phyloP scores from a whole-genome alignment of 2,797 vertebrate species.

The Siniperca scherzeri region DNA sequence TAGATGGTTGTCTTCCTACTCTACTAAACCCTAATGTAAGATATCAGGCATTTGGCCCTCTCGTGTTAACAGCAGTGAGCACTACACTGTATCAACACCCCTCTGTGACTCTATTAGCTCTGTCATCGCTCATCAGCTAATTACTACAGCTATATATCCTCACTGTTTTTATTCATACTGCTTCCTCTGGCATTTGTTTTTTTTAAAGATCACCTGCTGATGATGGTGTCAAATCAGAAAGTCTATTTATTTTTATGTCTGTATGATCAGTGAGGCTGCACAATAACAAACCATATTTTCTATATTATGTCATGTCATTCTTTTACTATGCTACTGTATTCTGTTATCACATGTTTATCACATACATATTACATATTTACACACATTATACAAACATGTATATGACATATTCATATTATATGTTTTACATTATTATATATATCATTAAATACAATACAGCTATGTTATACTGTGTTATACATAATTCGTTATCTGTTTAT shows the following conservation, averaged over 20 bases:
- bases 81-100: slow-evolving; percentile 60
- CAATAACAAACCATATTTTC: background rate
- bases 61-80: slow-evolving; percentile 62
- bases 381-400: background rate
- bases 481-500: background rate
- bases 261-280: background rate
- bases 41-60: slow-evolving; percentile 49
- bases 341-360: background rate
- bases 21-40: slow-evolving; percentile 54
- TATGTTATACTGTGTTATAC: background rate
- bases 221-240: slow-evolving; percentile 20
- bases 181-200: slow-evolving; percentile 15
- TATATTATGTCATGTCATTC: background rate
- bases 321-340: background rate
- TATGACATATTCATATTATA: background rate
- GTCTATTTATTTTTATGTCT: background rate
- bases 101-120: slow-evolving; percentile 63
- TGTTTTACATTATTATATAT: no score
- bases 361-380: background rate
- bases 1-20: slow-evolving; percentile 62
- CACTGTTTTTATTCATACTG: slow-evolving; percentile 36
- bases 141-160: slow-evolving; percentile 56
- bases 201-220: slow-evolving; percentile 39
- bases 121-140: slow-evolving; percentile 72
- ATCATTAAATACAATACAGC: background rate